Base-by-base conservation (phyloP, 2,797 vertebrate species). In the Macroramphosus scolopax region DNA sequence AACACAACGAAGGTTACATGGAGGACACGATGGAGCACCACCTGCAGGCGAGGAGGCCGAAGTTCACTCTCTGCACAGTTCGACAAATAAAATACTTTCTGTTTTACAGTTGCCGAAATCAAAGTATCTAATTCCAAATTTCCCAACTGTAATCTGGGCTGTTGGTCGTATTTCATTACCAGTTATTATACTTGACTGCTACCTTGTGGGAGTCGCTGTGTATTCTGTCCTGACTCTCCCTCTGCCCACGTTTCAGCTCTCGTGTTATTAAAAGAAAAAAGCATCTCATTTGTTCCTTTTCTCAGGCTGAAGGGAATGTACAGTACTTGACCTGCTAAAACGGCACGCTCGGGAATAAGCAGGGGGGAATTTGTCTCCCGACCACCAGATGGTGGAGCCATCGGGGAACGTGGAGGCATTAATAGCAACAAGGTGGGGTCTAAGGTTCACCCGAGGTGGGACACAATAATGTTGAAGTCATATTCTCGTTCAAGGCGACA, bases 381-480 rank as follows among this genome's bases (percentile, higher is more conserved):
- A 51, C 47, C 46, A 66, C 68, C 83, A 81, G 78, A 79, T 85
- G 82, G 75, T 75, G 57, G 60, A 72, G n/a, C 58, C 51, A 77
- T 81, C 74, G 56, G 44, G 49, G 42, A 32, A 48, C 15, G 47
- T 7, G 45, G 32, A 64, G 58, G 41, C 63, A 72, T 74, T 78
- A 65, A 53, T 72, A 83, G 75, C 41, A 63, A 63, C 70, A 66
- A 74, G 69, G 76, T 65, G 80, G 60, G 73, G 81, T 70, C 53
- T 47, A 31, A 57, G 8, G 35, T 67, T 62, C 24, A 20, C 51
- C 47, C 5, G 18, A 45, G 50, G 45, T 51, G 55, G 57, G 59
- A 77, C 52, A 77, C 66, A 74, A 63, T 72, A 65, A 57, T 34
- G 12, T 16, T 44, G n/a, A 30, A 58, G 66, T 66, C 76, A 68